phyloP scores from a whole-genome alignment of 2,888 invertebrate genomes.

The Stegana nigrithorax region DNA sequence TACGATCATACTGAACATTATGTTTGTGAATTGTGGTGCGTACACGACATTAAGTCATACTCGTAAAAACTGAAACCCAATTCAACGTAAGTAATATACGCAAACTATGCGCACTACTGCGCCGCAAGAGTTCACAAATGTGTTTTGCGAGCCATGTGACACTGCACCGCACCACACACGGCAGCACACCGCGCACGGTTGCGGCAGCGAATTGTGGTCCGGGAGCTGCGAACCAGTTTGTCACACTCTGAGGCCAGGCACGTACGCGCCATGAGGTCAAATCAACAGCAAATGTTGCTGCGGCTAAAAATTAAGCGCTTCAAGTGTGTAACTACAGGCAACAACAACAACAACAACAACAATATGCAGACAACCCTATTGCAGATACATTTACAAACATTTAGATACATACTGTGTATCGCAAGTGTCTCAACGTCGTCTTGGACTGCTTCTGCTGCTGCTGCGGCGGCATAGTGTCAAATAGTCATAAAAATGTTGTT shows the following conservation, averaged over 20 bases:
- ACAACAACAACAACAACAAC: not conserved
- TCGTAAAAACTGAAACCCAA: conserved; percentile 42
- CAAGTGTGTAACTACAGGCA: not conserved
- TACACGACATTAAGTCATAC: conserved; percentile 58
- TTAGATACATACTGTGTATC: conserved; percentile 5
- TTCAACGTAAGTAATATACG: conserved; percentile 14
- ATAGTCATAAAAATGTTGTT: conserved; percentile 51
- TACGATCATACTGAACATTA: no score
- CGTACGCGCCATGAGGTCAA: conserved; percentile 57
- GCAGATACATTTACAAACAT: conserved; percentile 10
- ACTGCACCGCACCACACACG: not conserved
- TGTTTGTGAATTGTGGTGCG: conserved; percentile 60
- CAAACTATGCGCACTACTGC: not conserved
- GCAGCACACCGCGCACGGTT: not conserved
- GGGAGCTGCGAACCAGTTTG: conserved; percentile 53
- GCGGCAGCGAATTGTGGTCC: not conserved
- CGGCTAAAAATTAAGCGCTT: no score
- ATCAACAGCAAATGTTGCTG: not conserved
- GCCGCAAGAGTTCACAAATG: not conserved
- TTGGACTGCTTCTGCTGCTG: conserved; percentile 27
- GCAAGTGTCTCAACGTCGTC: not conserved
- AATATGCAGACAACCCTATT: not conserved
- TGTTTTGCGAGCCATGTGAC: not conserved
- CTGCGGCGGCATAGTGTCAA: conserved; percentile 39
- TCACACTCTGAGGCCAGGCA: conserved; percentile 65